phyloP scores from a whole-genome alignment of 2,113 vertebrate genomes.

The Gavialis gangeticus region DNA sequence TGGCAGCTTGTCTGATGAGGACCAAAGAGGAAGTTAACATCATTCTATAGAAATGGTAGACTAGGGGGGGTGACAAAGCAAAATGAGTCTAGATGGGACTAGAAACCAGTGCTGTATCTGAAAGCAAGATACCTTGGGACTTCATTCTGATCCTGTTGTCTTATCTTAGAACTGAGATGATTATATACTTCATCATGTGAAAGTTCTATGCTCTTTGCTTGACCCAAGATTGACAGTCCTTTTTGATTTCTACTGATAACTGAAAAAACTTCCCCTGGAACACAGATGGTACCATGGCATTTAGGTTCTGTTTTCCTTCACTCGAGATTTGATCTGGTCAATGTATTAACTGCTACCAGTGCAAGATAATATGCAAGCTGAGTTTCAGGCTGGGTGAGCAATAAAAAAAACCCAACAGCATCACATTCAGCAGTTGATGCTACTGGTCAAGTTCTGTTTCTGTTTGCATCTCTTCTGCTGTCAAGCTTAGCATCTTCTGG shows the following conservation, averaged over 20 bases:
- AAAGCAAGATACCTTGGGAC: background rate
- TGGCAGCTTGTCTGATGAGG: conserved; percentile 38
- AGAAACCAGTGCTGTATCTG: background rate
- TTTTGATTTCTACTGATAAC: background rate
- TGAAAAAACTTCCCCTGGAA: background rate
- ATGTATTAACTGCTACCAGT: too few species aligned
- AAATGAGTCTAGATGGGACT: background rate
- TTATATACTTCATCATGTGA: background rate
- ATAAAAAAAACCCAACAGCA: too few species aligned
- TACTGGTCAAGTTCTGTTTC: background rate
- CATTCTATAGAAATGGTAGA: conserved; percentile 40
- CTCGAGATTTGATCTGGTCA: too few species aligned
- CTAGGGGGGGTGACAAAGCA: background rate
- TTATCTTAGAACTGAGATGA: background rate
- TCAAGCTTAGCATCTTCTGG: too few species aligned
- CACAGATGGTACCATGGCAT: background rate
- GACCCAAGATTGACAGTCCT: background rate
- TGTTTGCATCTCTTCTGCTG: background rate
- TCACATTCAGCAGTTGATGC: background rate
- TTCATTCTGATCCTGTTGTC: fast-evolving
- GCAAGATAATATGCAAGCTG: too few species aligned
- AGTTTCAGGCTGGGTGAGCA: too few species aligned
- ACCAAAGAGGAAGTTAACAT: background rate
- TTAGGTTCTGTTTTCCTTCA: background rate
- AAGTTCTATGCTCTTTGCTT: conserved; percentile 3